Evolutionary conservation across 2,797 vertebrate species (phyloP).

Genomic region (Helostoma temminkii): DNA sequence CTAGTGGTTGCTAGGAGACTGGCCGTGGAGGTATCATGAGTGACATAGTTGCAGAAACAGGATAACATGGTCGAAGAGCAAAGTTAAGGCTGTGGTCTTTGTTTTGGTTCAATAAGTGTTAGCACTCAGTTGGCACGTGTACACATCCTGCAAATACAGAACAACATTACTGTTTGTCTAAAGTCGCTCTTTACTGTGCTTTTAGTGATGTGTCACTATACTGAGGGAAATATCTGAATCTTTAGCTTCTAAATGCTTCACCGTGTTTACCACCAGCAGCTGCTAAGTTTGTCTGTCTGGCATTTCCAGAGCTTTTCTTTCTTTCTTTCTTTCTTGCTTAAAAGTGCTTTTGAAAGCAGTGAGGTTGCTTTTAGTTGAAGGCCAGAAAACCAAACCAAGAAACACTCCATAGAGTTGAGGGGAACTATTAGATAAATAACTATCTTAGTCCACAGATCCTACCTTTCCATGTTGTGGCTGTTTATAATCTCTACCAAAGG

Average conservation of each 20-base stretch:
- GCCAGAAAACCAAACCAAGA: background rate
- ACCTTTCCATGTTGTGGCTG: background rate
- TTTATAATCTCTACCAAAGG: conserved; percentile 25
- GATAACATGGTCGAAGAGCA: too few relatives aligned
- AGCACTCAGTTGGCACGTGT: too few relatives aligned
- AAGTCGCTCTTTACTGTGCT: background rate
- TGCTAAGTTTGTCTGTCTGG: background rate
- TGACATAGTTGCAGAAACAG: too few relatives aligned
- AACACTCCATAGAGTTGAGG: background rate
- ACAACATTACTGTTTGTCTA: background rate
- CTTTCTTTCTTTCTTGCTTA: background rate
- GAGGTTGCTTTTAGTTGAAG: background rate
- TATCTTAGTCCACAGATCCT: conserved; percentile 11
- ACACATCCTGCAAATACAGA: too few relatives aligned
- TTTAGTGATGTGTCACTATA: background rate
- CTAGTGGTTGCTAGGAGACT: too few relatives aligned
- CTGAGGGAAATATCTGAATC: background rate
- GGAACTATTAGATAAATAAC: background rate
- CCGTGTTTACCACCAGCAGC: background rate
- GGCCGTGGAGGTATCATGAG: too few relatives aligned
- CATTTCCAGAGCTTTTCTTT: background rate
- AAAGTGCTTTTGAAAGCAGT: background rate
- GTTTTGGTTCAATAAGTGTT: too few relatives aligned
- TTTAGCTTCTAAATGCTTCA: background rate
- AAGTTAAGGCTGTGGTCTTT: too few relatives aligned